These are phyloP conservation scores for Sicus ferrugineus DNA, from an alignment of 2,888 invertebrate genomes.

Conservation along the genomic window DNA sequence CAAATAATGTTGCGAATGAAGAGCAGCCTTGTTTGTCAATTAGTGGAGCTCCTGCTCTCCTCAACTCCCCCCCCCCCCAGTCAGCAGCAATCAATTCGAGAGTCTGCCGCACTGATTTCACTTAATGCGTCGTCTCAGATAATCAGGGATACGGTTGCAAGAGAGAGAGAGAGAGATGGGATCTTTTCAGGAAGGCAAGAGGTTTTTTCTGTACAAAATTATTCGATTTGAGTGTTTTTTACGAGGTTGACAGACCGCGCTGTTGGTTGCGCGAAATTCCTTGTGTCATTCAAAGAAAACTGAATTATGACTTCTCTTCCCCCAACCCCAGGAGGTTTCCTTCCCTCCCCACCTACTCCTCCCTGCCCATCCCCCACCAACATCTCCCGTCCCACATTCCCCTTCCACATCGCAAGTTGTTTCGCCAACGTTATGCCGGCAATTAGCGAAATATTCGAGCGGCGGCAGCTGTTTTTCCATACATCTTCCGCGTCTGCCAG, in stretches of 20 bases:
- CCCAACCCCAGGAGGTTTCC: neutral
- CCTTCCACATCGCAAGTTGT: slow-evolving; percentile 15
- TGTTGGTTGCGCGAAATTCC: slow-evolving; percentile 34
- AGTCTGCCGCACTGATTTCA: neutral
- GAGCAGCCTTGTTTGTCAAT: slow-evolving; percentile 6
- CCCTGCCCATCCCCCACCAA: neutral
- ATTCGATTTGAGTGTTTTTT: too few relatives aligned
- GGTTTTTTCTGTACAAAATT: neutral
- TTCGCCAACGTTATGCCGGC: slow-evolving; percentile 43
- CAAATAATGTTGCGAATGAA: slow-evolving; percentile 24
- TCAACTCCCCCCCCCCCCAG: neutral
- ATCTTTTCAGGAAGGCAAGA: too few relatives aligned
- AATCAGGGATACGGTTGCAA: too few relatives aligned
- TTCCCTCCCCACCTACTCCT: neutral
- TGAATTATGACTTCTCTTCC: slow-evolving; percentile 40
- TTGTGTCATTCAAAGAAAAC: slow-evolving; percentile 38
- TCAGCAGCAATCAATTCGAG: neutral
- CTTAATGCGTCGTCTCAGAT: too few relatives aligned
- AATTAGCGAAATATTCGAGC: slow-evolving; percentile 57
- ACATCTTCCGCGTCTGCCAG: slow-evolving; percentile 44
- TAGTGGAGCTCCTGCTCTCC: neutral
- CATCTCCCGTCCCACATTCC: neutral
- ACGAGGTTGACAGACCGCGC: neutral
- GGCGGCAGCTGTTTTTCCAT: slow-evolving; percentile 56
- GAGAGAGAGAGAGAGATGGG: too few relatives aligned